These are phyloP conservation scores for Peromyscus attwateri DNA, from an alignment of 2,797 vertebrate species.

Conservation along the genomic window DNA sequence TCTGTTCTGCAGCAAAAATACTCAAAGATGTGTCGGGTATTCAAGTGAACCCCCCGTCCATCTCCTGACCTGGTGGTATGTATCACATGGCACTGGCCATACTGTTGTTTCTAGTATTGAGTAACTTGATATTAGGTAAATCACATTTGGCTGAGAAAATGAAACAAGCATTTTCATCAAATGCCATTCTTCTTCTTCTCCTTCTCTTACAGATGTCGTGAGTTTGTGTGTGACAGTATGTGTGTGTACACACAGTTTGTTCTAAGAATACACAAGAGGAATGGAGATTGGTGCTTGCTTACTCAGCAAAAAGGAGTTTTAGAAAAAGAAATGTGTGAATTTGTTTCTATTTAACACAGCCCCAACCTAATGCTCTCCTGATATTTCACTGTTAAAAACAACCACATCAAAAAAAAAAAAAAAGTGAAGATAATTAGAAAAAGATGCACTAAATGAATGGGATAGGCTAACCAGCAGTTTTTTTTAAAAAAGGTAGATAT, in stretches of 20 bases:
- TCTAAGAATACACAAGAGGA: background rate
- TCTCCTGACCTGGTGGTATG: background rate
- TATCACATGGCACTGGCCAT: background rate
- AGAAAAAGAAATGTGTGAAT: background rate
- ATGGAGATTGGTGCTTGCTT: background rate
- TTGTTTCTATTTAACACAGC: background rate
- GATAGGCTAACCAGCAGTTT: background rate
- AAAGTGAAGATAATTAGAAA: slow-evolving; percentile 1
- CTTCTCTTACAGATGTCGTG: background rate
- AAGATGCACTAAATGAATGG: background rate
- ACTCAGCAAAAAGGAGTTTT: background rate
- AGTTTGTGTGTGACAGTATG: background rate
- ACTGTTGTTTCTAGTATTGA: background rate
- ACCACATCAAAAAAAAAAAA: background rate
- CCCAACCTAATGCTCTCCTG: background rate
- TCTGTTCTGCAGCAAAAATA: slow-evolving; percentile 23
- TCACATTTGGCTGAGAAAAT: slow-evolving; percentile 47
- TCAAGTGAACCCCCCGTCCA: background rate
- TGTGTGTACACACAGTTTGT: background rate
- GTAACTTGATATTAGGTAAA: background rate
- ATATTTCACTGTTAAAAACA: background rate
- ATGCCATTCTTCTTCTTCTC: background rate
- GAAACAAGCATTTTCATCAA: slow-evolving; percentile 48
- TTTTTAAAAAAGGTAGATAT: background rate
- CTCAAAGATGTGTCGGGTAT: background rate